Conservation (phyloP, 2,797 vertebrate genomes). For the Spatula clypeata region DNA sequence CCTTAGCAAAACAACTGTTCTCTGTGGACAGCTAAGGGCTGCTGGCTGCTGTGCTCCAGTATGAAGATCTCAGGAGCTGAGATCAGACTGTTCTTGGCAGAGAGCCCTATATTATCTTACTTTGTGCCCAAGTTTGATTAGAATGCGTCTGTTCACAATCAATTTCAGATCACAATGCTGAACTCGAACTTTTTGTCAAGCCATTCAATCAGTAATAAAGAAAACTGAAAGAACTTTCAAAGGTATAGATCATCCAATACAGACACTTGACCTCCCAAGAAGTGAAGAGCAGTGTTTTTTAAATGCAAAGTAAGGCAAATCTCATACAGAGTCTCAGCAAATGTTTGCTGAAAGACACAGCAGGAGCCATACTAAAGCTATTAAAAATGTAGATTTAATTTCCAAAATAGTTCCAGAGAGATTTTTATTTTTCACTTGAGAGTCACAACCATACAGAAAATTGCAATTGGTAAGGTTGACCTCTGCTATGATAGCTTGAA, state of each 20-base stretch:
- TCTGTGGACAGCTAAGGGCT: neutral
- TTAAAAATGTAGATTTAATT: conserved; percentile 59
- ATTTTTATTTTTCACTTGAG: neutral
- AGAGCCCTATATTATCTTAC: conserved; percentile 2
- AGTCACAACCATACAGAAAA: neutral
- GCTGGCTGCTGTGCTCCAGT: neutral
- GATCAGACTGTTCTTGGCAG: conserved; percentile 63
- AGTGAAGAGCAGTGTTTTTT: neutral
- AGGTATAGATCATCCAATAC: neutral
- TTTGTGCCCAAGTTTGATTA: conserved; percentile 60
- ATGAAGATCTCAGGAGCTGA: neutral
- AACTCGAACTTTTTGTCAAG: neutral
- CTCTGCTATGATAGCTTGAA: neutral
- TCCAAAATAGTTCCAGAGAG: conserved; percentile 12
- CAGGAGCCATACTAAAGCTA: neutral
- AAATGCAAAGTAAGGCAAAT: neutral
- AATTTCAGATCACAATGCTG: conserved; percentile 53
- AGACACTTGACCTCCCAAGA: conserved; percentile 9
- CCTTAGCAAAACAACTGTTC: neutral
- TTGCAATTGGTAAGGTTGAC: neutral
- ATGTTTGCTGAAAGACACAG: conserved; percentile 8
- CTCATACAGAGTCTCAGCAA: neutral
- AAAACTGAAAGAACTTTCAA: conserved; percentile 30
- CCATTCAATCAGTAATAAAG: conserved; percentile 24
- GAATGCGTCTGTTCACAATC: conserved; percentile 50